These are phyloP conservation scores for Mastigias papua DNA, from an alignment of 30 jellyfish, hydroid and myxozoan species.

Conservation along the genomic window DNA sequence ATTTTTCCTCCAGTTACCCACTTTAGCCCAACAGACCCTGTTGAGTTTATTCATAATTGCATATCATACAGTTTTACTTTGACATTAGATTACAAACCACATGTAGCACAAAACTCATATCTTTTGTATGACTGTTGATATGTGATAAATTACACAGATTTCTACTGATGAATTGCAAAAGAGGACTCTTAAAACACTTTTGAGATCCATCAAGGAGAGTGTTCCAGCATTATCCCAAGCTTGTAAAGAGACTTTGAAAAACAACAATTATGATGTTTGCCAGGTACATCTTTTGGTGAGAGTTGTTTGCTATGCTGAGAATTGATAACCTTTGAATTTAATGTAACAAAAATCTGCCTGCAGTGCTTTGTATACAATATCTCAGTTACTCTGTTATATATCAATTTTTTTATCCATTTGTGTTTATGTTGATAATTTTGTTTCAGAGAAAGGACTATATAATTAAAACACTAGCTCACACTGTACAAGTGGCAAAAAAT, in stretches of 20 bases:
- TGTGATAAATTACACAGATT: neutral
- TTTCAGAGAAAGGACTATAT: neutral
- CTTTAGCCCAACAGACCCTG: too few species aligned
- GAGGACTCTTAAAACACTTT: slow-evolving; percentile 13
- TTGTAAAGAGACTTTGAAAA: slow-evolving; percentile 23
- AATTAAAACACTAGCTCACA: neutral
- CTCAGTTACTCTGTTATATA: too few species aligned
- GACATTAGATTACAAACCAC: too few species aligned
- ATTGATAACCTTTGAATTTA: too few species aligned
- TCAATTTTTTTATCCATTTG: neutral
- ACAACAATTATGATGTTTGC: neutral
- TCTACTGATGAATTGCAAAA: slow-evolving; percentile 24
- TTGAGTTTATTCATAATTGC: too few species aligned
- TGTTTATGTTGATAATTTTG: neutral
- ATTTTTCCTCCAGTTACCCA: too few species aligned
- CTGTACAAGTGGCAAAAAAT: neutral
- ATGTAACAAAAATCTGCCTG: too few species aligned
- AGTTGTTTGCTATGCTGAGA: neutral
- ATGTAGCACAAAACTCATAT: too few species aligned
- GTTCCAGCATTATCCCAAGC: slow-evolving; percentile 48
- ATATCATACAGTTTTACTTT: too few species aligned
- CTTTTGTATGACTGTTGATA: neutral
- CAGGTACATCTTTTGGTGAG: neutral
- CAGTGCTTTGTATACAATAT: too few species aligned
- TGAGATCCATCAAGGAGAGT: slow-evolving; percentile 33